Conservation (phyloP, 2,797 vertebrate species). For the Fundulus diaphanus region DNA sequence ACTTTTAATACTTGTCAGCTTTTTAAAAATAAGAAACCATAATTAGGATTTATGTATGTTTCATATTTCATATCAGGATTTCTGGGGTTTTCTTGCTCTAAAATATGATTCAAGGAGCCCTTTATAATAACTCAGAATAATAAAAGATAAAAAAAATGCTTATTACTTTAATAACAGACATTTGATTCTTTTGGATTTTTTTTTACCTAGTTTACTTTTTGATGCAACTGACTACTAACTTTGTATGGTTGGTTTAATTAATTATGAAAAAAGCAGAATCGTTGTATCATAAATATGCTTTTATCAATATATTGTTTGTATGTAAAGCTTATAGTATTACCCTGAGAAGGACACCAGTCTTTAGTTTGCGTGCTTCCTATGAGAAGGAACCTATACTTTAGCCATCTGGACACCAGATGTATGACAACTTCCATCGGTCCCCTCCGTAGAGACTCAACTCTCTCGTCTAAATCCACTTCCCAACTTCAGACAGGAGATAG, state of each 20-base stretch:
- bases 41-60: background rate
- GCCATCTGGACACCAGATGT: conserved; percentile 82
- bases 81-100: background rate
- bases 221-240: background rate
- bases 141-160: background rate
- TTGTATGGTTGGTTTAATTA: background rate
- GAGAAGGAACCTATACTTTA: conserved; percentile 49
- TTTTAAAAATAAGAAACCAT: background rate
- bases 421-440: conserved; percentile 51
- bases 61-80: background rate
- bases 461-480: conserved; percentile 46
- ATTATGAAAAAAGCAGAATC: background rate
- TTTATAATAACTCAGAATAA: background rate
- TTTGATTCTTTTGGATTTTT: background rate
- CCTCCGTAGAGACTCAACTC: conserved; percentile 48
- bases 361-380: conserved; percentile 55
- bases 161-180: background rate
- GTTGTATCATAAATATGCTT: background rate
- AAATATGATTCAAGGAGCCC: background rate
- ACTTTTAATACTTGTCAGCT: too few relatives aligned
- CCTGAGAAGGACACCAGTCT: conserved; percentile 34
- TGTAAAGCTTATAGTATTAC: conserved; percentile 2
- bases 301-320: background rate
- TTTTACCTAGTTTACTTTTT: background rate
- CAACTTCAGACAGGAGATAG: conserved; percentile 49